phyloP scores from a whole-genome alignment of 2,113 vertebrate genomes.

The Bos javanicus region DNA sequence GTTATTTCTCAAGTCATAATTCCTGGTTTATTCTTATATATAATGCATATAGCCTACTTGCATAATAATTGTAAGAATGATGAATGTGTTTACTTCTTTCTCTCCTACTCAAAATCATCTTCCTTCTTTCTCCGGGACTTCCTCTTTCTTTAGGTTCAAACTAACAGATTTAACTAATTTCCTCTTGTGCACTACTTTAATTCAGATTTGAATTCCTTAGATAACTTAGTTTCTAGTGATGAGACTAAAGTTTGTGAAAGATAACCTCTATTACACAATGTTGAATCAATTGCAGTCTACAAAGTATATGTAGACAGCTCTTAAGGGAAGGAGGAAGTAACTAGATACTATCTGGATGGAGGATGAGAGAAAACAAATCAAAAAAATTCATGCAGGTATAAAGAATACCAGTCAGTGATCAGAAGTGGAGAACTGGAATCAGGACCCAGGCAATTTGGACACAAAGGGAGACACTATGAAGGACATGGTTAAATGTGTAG shows the following conservation, averaged over 20 bases:
- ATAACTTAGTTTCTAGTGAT: not conserved
- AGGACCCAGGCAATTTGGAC: not conserved
- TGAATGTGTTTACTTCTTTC: not conserved
- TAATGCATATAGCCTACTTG: not conserved
- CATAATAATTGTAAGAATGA: not conserved
- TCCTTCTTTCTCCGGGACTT: not conserved
- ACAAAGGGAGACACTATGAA: not conserved
- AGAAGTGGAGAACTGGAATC: not conserved
- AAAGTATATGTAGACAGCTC: not conserved
- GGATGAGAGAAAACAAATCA: not conserved
- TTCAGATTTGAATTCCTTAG: not conserved
- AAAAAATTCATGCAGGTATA: not conserved
- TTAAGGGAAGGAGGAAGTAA: not conserved
- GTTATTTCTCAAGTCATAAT: conserved; percentile 4
- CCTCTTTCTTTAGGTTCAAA: not conserved
- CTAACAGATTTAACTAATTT: not conserved
- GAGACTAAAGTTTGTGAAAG: not conserved
- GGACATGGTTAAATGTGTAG: not conserved
- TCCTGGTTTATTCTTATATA: not conserved
- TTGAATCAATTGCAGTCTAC: not conserved
- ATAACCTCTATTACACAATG: not conserved
- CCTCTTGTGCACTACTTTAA: not conserved
- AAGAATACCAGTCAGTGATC: not conserved
- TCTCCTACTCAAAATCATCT: not conserved
- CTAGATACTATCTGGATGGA: not conserved